Evolutionary conservation across 2,888 invertebrate species (phyloP).

Genomic region (Mechanitis messenoides): DNA sequence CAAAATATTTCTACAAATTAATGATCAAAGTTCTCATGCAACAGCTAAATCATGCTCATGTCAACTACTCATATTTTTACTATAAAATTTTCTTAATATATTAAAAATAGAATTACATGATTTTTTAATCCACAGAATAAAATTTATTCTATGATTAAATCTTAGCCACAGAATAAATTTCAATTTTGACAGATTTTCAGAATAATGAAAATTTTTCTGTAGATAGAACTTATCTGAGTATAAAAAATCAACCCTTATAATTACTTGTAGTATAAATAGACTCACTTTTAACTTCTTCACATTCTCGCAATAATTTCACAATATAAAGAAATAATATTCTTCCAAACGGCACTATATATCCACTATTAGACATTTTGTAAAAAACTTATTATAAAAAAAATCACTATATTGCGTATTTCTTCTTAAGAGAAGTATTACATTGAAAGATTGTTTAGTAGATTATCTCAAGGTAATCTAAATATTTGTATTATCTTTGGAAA

Average conservation of each 20-base stretch:
- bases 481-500: slow-evolving; percentile 27
- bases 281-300: slow-evolving; percentile 46
- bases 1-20: too few relatives aligned
- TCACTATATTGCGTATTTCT: neutral
- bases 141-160: too few relatives aligned
- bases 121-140: too few relatives aligned
- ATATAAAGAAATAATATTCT: slow-evolving; percentile 47
- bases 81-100: too few relatives aligned
- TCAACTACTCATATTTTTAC: too few relatives aligned
- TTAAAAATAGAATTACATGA: too few relatives aligned
- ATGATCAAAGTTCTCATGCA: too few relatives aligned
- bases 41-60: too few relatives aligned
- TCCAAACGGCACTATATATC: slow-evolving; percentile 46
- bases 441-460: slow-evolving; percentile 3
- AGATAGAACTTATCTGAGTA: too few relatives aligned
- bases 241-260: neutral
- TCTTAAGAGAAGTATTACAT: slow-evolving; percentile 1
- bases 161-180: too few relatives aligned
- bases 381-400: slow-evolving; percentile 1
- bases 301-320: slow-evolving; percentile 48
- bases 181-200: too few relatives aligned
- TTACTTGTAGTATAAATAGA: slow-evolving; percentile 25
- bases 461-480: slow-evolving; percentile 24
- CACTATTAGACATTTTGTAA: slow-evolving; percentile 48
- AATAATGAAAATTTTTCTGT: too few relatives aligned